Percentiles rank a stretch among this genome's conserved stretches.
Evolutionary conservation across 2,888 invertebrate species (phyloP).

Genomic region (Stegana nigrithorax): DNA sequence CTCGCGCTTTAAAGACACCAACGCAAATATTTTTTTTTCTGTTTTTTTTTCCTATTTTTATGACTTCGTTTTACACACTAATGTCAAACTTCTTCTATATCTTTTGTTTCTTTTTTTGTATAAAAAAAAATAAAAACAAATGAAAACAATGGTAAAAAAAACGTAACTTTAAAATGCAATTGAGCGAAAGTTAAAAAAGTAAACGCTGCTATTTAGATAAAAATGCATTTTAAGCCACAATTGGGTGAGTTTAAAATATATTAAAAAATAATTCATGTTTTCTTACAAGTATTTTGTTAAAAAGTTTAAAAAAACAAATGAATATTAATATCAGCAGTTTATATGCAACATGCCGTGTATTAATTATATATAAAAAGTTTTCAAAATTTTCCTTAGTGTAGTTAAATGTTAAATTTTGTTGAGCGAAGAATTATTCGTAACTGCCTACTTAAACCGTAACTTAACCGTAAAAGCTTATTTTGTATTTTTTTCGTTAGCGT

Average conservation of each 20-base stretch:
- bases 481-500: slow-evolving; percentile 4
- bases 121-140: slow-evolving; percentile 27
- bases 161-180: slow-evolving; percentile 38
- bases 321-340: not conserved
- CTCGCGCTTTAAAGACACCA: no score
- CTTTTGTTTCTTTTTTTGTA: slow-evolving; percentile 39
- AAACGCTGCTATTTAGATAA: slow-evolving; percentile 31
- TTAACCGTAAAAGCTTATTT: slow-evolving; percentile 20
- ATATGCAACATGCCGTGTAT: slow-evolving; percentile 20
- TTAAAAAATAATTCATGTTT: slow-evolving; percentile 22
- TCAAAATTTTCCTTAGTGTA: slow-evolving; percentile 36
- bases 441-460: no score
- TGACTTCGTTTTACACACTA: slow-evolving; percentile 37
- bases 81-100: slow-evolving; percentile 59
- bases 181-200: slow-evolving; percentile 50
- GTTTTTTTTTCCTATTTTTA: not conserved
- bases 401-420: slow-evolving; percentile 32
- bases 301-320: not conserved
- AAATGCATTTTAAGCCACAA: slow-evolving; percentile 50
- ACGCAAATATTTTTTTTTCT: no score
- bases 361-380: slow-evolving; percentile 23
- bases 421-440: slow-evolving; percentile 28
- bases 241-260: slow-evolving; percentile 49
- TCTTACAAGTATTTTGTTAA: slow-evolving; percentile 28
- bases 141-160: slow-evolving; percentile 32